A percentile compares a stretch with the other conserved stretches of the same genome.
phyloP scores from a whole-genome alignment of 1,140 invertebrate species.

The Frieseomelitta varia region DNA sequence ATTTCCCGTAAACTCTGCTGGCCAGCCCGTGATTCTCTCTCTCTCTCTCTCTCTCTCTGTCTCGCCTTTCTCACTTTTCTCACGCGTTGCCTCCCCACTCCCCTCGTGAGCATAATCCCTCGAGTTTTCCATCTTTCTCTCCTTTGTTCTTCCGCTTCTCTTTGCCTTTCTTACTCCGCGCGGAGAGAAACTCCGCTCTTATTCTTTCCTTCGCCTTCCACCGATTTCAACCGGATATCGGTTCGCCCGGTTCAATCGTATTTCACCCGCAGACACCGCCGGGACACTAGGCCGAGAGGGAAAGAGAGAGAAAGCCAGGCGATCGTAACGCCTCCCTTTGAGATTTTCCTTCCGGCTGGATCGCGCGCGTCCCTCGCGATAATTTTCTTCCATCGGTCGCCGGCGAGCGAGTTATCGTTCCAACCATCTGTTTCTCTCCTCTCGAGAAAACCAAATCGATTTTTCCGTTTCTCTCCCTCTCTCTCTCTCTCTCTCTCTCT shows the following conservation, averaged over 20 bases:
- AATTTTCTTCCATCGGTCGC: neutral
- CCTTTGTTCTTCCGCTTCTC: conserved; percentile 11
- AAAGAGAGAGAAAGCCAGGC: neutral
- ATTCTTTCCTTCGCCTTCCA: conserved; percentile 54
- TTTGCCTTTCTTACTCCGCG: conserved; percentile 31
- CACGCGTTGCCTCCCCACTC: neutral
- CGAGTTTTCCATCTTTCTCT: neutral
- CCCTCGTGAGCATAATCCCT: too few species aligned
- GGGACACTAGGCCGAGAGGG: conserved; percentile 27
- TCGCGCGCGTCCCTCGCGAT: neutral
- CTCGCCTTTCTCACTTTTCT: conserved; percentile 45
- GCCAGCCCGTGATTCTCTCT: conserved; percentile 34
- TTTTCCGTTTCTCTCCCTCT: neutral
- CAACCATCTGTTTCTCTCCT: neutral
- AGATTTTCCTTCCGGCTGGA: neutral
- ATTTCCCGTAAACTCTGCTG: conserved; percentile 72
- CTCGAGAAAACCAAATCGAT: neutral
- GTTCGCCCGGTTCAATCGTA: conserved; percentile 48
- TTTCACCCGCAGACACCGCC: conserved; percentile 57
- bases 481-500: neutral
- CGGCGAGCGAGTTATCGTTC: neutral
- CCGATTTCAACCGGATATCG: conserved; percentile 60
- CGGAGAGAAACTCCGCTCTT: conserved; percentile 45
- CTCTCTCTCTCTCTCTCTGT: conserved; percentile 22
- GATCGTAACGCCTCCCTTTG: conserved; percentile 35